Base-by-base conservation (phyloP, 2,797 vertebrate genomes). In the Argyrosomus regius region DNA sequence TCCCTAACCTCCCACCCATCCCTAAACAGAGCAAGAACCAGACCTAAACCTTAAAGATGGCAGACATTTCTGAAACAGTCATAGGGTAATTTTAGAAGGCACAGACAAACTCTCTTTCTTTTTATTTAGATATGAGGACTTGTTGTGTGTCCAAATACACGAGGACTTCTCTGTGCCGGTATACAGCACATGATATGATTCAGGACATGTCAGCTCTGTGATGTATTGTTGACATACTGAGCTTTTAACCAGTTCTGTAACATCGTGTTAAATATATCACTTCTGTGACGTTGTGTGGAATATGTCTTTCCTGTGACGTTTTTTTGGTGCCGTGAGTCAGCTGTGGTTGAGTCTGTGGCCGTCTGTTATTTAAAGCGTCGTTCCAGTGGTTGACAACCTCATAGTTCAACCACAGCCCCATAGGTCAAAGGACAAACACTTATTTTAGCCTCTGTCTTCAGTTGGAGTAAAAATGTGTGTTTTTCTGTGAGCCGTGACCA, bases 301-400 rank as follows among this genome's bases (percentile, higher is more conserved):
- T 31, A 10, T 56, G 31, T 65, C 60, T 72, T 66, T 63, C 56
- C 54, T 72, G 77, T 84, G 75, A 84, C 67, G 64, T 61, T 18
- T 43, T 22, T 26, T 22, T 24, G 52, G 63, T 12, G 52, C 43
- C 16, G 12, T 88, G 85, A 89, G 48, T 89, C 88, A 81, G 69
- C 85, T 20, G 81, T 1, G 85, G 87, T 75, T 59, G 65, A 54
- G 84, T 24, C 82, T 86, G 84, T 48, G 90, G 84, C 77, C 46
- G 66, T 24, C 13, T 68, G 76, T 87, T 91, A 87, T 93, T 91
- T 90, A 88, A 88, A 88, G 85, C 24, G 0, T 26, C 35, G 64
- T 78, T 88, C 85, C 88, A 75, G 89, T 22, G 82, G 88, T 26
- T 49, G 73, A 50, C 31, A 46, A 13, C 57, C 22, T n/a, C 22